phyloP scores from a whole-genome alignment of 1,140 invertebrate species.

The Pentalonia nigronervosa region DNA sequence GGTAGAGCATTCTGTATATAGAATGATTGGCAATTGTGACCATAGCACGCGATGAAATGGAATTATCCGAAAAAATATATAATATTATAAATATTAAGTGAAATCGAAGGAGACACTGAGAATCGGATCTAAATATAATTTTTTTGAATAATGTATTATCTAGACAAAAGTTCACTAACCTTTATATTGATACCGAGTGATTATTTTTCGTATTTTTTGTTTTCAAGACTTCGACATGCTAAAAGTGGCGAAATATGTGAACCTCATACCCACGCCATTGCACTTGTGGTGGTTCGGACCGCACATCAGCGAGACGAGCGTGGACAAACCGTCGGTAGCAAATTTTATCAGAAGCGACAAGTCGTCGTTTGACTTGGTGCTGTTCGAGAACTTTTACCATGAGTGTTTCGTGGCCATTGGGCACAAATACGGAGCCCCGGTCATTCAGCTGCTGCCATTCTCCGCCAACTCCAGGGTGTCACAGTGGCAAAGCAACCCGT shows the following conservation, averaged over 20 bases:
- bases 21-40: too few relatives aligned
- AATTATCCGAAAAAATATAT: too few relatives aligned
- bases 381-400: slow-evolving; percentile 46
- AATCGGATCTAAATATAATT: background rate
- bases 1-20: too few relatives aligned
- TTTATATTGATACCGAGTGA: background rate
- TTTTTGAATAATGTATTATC: background rate
- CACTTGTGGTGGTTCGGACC: slow-evolving; percentile 47
- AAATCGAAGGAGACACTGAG: too few relatives aligned
- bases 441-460: slow-evolving; percentile 45
- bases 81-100: too few relatives aligned
- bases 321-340: slow-evolving; percentile 19
- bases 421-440: slow-evolving; percentile 10
- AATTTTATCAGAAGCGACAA: slow-evolving; percentile 13
- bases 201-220: background rate
- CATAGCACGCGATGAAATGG: too few relatives aligned
- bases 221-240: slow-evolving; percentile 37
- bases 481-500: slow-evolving; percentile 45
- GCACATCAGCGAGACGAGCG: background rate
- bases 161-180: background rate
- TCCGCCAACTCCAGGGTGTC: slow-evolving; percentile 18
- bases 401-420: slow-evolving; percentile 22
- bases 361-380: slow-evolving; percentile 11
- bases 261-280: background rate
- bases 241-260: background rate